Percentiles rank a stretch among this genome's conserved stretches.
These are phyloP conservation scores for Oreochromis mossambicus DNA, from an alignment of 2,797 vertebrate genomes.

Conservation along the genomic window DNA sequence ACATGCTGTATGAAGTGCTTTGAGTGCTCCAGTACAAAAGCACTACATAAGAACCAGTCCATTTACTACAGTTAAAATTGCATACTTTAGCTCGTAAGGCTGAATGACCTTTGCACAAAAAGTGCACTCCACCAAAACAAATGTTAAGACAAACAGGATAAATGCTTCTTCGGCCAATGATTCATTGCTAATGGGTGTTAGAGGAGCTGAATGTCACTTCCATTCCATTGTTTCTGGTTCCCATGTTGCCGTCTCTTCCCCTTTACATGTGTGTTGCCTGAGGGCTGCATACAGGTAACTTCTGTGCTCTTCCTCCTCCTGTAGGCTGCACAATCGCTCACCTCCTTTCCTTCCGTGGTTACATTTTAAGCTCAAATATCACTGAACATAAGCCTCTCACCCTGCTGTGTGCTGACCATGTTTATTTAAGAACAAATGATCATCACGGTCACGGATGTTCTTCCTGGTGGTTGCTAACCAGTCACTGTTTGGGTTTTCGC, in stretches of 20 bases:
- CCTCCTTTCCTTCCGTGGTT: not conserved
- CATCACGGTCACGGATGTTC: not conserved
- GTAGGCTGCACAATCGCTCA: not conserved
- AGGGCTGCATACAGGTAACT: not conserved
- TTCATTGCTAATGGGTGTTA: not conserved
- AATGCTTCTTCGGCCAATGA: not conserved
- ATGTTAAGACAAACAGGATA: not conserved
- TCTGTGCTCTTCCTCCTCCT: accelerated
- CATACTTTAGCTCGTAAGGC: not conserved
- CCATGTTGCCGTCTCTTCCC: not conserved
- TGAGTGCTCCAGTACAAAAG: not conserved
- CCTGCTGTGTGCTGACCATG: accelerated
- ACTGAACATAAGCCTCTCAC: not conserved
- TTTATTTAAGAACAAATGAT: not conserved
- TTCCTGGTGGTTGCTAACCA: not conserved
- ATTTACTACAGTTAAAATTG: not conserved
- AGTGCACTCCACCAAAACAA: not conserved
- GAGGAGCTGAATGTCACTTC: not conserved
- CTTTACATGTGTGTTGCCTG: not conserved
- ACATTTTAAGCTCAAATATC: not conserved
- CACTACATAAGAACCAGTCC: not conserved
- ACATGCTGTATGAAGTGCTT: not conserved
- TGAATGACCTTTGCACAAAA: not conserved
- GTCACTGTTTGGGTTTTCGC: not conserved
- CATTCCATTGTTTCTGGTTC: not conserved